Conservation (phyloP, 2,888 invertebrate species). For the Mythimna pallens region DNA sequence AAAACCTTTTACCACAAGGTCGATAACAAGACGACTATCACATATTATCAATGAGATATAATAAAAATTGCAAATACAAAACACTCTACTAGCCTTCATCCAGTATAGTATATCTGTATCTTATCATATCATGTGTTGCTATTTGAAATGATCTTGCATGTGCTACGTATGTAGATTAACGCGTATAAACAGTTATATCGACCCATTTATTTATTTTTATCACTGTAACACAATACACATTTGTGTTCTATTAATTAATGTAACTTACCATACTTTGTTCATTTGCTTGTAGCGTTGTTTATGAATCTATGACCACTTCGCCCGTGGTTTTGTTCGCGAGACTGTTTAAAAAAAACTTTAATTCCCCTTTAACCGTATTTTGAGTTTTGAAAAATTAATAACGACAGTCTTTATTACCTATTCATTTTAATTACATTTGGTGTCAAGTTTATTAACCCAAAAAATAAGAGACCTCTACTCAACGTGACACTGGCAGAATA, state of each 20-base stretch:
- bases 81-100: conserved; percentile 67
- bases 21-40: conserved; percentile 42
- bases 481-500: no score
- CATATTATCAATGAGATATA: conserved; percentile 67
- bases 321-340: no score
- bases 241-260: conserved; percentile 57
- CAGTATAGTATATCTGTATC: conserved; percentile 65
- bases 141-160: conserved; percentile 64
- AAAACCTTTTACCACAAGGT: conserved; percentile 47
- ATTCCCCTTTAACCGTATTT: no score
- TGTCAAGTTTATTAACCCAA: no score
- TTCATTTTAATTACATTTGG: no score
- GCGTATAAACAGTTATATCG: conserved; percentile 46
- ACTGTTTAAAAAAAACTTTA: no score
- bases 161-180: conserved; percentile 37
- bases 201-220: conserved; percentile 55
- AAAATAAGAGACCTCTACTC: no score
- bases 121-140: conserved; percentile 68
- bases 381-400: no score
- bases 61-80: conserved; percentile 69
- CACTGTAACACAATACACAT: conserved; percentile 44
- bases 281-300: conserved; percentile 17
- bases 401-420: no score
- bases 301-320: conserved; percentile 7
- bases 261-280: conserved; percentile 12